Percentiles rank a stretch among this genome's conserved stretches.
phyloP scores from a whole-genome alignment of 2,113 vertebrate genomes.

The Pelodiscus sinensis region DNA sequence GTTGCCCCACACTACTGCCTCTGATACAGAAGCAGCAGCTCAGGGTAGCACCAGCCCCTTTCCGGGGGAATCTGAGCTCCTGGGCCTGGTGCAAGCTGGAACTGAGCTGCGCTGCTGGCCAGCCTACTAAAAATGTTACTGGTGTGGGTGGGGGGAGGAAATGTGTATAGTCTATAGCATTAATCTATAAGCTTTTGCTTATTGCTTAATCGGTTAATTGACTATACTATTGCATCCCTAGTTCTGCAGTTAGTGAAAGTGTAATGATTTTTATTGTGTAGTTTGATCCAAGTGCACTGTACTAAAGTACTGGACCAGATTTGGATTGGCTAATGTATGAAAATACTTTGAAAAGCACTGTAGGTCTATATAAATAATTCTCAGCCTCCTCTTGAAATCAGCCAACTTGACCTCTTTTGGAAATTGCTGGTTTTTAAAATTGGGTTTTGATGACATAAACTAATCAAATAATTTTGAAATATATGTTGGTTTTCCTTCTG shows the following conservation, averaged over 20 bases:
- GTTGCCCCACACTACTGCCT: too few relatives aligned
- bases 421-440: conserved; percentile 19
- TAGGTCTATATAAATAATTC: conserved; percentile 22
- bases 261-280: not conserved
- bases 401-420: not conserved
- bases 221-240: too few relatives aligned
- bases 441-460: not conserved
- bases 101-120: too few relatives aligned
- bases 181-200: too few relatives aligned
- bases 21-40: too few relatives aligned
- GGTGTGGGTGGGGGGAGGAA: too few relatives aligned
- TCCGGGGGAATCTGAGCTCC: too few relatives aligned
- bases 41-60: too few relatives aligned
- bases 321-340: conserved; percentile 42
- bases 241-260: not conserved
- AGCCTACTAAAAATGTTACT: too few relatives aligned
- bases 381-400: conserved; percentile 24
- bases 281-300: not conserved
- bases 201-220: too few relatives aligned
- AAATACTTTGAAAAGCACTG: not conserved
- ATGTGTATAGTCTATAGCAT: too few relatives aligned
- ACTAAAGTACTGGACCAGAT: conserved; percentile 26
- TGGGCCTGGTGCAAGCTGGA: too few relatives aligned
- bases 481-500: not conserved
- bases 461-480: not conserved